Base-by-base conservation (phyloP, 53 echinoderm and acorn worm species). In the Luidia sarsii region DNA sequence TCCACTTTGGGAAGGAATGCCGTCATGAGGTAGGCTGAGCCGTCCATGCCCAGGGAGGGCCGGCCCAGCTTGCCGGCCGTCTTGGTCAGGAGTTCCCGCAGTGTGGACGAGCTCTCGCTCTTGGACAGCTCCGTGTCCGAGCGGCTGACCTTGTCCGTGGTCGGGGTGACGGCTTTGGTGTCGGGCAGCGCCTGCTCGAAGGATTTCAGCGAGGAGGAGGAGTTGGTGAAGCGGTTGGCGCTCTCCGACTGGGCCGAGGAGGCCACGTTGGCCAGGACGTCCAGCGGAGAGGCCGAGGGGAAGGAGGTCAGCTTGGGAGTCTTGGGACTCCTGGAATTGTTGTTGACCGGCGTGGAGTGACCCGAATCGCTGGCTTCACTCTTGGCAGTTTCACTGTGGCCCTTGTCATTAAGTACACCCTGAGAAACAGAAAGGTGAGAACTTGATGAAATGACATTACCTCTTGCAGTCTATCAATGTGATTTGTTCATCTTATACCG, bases 221-320 rank as follows among this genome's bases (percentile, higher is more conserved):
- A 48, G 9, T 37, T 41, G 45, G 69, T 67, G 21, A 56, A 31
- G 29, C 68, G 49, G 64, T 49, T 80, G 64, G 57, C 72, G 48
- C 61, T 86, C 46, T 64, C 80, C 1, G 82, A 81, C 43, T 82
- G 87, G 24, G 82, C 70, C 0, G 99, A 90, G n/a, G 97, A 85
- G 36, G 99, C 99, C 18, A 97, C 85, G 24, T 97, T 94, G n/a
- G 99, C 99, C 8, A 97, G 71, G 55, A 97, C 83, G 65, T 94
- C 91, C 30, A 97, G 89, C 3, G 99, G 86, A 31, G 99, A 97
- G 32, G 99, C 71, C 25, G 70, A 73, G 3, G 90, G 90, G 54
- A 90, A 85, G 28, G 90, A 70, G 54, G 90, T 90, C 36, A 90
- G 33, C 79, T 90, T 90, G 37, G 82, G 75, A 33, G 68, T 80